Evolutionary conservation across 2,797 vertebrate species (phyloP), one percentile per base, ranked within the genome.

Genomic region (Myripristis murdjan): DNA sequence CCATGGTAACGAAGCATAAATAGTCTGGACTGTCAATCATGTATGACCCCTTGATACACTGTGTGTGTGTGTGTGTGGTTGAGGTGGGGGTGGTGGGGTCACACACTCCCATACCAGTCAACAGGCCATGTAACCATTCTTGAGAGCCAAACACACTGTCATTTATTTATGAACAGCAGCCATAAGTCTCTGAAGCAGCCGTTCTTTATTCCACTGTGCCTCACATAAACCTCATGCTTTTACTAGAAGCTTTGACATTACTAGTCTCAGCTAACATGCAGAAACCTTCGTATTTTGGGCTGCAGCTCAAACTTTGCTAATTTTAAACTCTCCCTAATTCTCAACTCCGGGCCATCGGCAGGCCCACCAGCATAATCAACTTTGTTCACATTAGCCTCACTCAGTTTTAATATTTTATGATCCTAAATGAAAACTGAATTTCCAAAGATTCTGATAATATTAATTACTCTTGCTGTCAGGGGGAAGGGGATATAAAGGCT

Each of bases 321-420:
- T 72, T 76, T 66, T 67, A 69, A 73, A 63, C 24, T 47, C 16
- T 18, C 60, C 44, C 47, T 3, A 46, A 46, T 64, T 48, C n/a
- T 39, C 16, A 33, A 6, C 46, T 20, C 16, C 11, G 14, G 24
- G 62, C 51, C 46, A 31, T 55, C 24, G 60, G 44, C 63, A 60
- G 48, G 66, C n/a, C 74, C 35, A 64, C 59, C 67, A 58, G 49
- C 57, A 70, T 70, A 43, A 63, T 61, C 48, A 73, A 70, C 55
- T 46, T 41, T 6, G 39, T 52, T 77, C 67, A 52, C 55, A 22
- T 22, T 12, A 41, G 6, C 35, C 20, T 18, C 11, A 22, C 18
- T 78, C 57, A 44, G 22, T 65, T 80, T 87, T 62, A 82, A 89
- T 82, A 70, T 79, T 84, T 84, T 58, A 88, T 76, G 48, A 67